Percentiles rank a stretch among this genome's conserved stretches.
phyloP scores from a whole-genome alignment of 1,140 invertebrate species.

The Cherax destructor region DNA sequence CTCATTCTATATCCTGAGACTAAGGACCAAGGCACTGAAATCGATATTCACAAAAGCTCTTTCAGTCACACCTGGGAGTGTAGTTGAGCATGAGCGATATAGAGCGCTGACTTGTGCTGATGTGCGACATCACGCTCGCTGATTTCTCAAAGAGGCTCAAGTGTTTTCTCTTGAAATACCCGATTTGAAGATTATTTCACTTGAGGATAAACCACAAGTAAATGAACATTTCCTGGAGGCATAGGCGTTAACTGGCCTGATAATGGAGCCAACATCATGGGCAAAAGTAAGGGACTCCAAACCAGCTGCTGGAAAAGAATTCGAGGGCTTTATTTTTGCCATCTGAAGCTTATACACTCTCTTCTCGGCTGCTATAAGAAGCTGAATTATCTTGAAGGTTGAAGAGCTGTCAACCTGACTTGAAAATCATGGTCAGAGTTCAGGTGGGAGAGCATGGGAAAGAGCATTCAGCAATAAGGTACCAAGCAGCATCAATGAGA shows the following conservation, averaged over 20 bases:
- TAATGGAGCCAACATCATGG: conserved; percentile 46
- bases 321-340: conserved; percentile 34
- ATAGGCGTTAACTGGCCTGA: neutral
- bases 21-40: too few relatives aligned
- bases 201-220: too few relatives aligned
- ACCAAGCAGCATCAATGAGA: conserved; percentile 47
- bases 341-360: conserved; percentile 63
- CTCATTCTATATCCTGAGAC: too few relatives aligned
- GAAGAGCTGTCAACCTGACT: conserved; percentile 52
- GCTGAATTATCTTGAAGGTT: conserved; percentile 72
- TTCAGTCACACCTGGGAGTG: too few relatives aligned
- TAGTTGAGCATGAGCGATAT: too few relatives aligned
- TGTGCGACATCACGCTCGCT: too few relatives aligned
- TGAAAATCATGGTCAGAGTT: conserved; percentile 72
- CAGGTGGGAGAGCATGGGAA: conserved; percentile 72
- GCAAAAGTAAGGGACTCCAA: conserved; percentile 60
- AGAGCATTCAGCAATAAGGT: conserved; percentile 50
- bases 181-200: too few relatives aligned
- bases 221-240: too few relatives aligned
- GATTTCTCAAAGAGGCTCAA: too few relatives aligned
- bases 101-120: too few relatives aligned
- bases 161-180: too few relatives aligned
- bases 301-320: conserved; percentile 50
- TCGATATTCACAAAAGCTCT: too few relatives aligned
- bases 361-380: conserved; percentile 70